These are phyloP conservation scores for Chaenocephalus aceratus DNA, from an alignment of 2,113 vertebrate genomes.

Conservation along the genomic window DNA sequence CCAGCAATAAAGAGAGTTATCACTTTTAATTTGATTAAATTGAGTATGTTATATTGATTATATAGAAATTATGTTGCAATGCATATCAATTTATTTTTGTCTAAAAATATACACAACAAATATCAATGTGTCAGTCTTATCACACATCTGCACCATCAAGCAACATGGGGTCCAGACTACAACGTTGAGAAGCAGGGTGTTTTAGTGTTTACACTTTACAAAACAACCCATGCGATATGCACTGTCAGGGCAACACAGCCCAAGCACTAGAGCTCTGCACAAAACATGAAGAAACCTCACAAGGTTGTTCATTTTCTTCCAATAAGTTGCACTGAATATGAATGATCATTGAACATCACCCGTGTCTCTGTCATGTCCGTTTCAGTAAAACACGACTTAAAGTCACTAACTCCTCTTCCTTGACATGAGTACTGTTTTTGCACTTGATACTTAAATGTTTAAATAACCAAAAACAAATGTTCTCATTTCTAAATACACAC, in stretches of 20 bases:
- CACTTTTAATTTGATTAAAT: constrained; percentile 5
- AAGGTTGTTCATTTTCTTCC: constrained; percentile 5
- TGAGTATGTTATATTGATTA: constrained; percentile 5
- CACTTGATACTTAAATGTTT: constrained; percentile 22
- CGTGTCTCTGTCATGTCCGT: neutral
- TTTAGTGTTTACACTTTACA: constrained; percentile 10
- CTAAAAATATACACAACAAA: constrained; percentile 12
- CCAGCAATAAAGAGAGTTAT: constrained; percentile 10
- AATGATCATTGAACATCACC: neutral
- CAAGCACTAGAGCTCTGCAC: constrained; percentile 41
- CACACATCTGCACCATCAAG: neutral
- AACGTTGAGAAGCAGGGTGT: constrained; percentile 23
- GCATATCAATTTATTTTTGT: constrained; percentile 20
- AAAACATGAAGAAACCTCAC: constrained; percentile 18
- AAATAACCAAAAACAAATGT: constrained; percentile 20
- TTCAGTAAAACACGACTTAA: neutral
- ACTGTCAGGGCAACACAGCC: constrained; percentile 3
- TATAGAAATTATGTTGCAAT: neutral
- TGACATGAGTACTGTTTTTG: constrained; percentile 22
- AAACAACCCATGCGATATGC: constrained; percentile 6
- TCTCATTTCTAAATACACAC: constrained; percentile 20
- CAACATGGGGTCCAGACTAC: neutral
- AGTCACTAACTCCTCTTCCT: neutral
- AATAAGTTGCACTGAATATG: constrained; percentile 34
- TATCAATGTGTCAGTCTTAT: constrained; percentile 12